Conservation (phyloP, 1,140 invertebrate genomes). For the Rhagoletis pomonella region DNA sequence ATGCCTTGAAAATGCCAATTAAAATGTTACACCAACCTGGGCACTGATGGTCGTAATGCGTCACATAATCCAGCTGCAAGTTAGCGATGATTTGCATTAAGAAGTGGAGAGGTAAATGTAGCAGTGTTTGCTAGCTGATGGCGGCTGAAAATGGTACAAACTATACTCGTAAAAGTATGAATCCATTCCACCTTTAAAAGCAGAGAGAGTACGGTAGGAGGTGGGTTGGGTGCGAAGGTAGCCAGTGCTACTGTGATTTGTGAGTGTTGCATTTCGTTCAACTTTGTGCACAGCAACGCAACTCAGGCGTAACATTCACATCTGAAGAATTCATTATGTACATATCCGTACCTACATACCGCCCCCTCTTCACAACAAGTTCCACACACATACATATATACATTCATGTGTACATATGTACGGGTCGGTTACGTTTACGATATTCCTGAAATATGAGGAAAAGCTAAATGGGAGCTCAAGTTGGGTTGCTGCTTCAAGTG, state of each 20-base stretch:
- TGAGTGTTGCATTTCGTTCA: conserved; percentile 47
- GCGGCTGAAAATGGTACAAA: conserved; percentile 29
- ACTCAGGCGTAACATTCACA: conserved; percentile 49
- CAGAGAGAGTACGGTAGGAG: no score
- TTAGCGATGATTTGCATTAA: conserved; percentile 13
- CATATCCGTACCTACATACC: background rate
- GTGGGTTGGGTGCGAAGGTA: background rate
- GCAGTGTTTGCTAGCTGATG: background rate
- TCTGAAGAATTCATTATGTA: conserved; percentile 44
- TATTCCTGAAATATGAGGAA: conserved; percentile 29
- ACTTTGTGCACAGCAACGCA: conserved; percentile 46
- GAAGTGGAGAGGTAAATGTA: background rate
- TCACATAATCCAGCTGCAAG: background rate
- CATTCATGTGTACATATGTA: background rate
- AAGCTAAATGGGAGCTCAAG: conserved; percentile 32
- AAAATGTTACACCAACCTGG: conserved; percentile 47
- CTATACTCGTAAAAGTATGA: conserved; percentile 37
- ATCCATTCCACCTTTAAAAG: background rate
- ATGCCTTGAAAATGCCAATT: conserved; percentile 49
- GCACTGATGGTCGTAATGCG: conserved; percentile 49
- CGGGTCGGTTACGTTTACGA: conserved; percentile 8
- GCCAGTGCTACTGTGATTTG: conserved; percentile 25
- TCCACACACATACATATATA: background rate
- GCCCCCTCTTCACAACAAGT: no score
- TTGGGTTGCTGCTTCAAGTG: conserved; percentile 42